Base-by-base conservation (phyloP, 2,797 vertebrate species). In the Tangara arthus region DNA sequence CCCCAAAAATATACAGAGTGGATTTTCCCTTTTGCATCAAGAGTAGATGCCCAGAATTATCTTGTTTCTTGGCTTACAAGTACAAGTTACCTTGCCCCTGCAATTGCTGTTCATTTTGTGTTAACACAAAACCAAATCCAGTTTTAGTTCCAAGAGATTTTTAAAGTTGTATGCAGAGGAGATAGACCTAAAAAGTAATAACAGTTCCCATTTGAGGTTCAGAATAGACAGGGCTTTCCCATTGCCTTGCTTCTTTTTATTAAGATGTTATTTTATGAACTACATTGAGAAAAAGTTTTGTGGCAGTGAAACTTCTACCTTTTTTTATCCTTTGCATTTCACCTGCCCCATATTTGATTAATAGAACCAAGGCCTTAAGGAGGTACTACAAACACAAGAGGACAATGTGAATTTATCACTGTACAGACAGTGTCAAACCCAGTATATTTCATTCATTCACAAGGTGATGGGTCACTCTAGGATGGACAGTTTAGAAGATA, bases 381-480 rank as follows among this genome's bases (percentile, higher is more conserved):
- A 49, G 50, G 17, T 61, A 30, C 52, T 79, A 6, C 47, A 15
- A 50, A 17, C 22, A 12, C 14, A 47, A 50, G 59, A 55, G 41
- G 28, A 24, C 39, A 23, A 0, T 23, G 16, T 28, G 49, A 80
- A 16, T 77, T 50, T 60, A 21, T 42, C 35, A 3, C 9, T 44
- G 16, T 24, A 15, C 22, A 42, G 28, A 8, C 5, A 35, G 19
- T 35, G 39, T 71, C 71, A 76, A 61, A 60, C 17, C 12, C 72
- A 53, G 8, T 1, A 0, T 42, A 7, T 75, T 81, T 71, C 19
- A 46, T 64, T 71, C 6, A 11, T 57, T 0, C 1, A 3, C 0
- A 0, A 39, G 22, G n/a, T 12, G 4, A 47, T 6, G 5, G 39
- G 32, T 65, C 39, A 11, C 27, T 84, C 23, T 27, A 3, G 26